Base-by-base conservation (phyloP, 2,113 vertebrate genomes). In the Callionymus lyra region DNA sequence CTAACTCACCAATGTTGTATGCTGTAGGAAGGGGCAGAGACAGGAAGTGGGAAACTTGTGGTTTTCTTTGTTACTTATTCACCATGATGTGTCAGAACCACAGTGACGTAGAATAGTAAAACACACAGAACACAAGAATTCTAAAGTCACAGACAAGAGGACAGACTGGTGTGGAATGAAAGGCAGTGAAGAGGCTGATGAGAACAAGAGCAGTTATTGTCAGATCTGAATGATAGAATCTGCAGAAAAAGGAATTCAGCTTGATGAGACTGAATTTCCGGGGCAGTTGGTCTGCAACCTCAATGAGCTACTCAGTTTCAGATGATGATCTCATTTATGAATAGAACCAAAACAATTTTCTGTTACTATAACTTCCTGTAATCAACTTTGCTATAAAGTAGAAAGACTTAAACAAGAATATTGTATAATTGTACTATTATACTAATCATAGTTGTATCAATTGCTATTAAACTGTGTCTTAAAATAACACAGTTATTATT, bases 141-240 rank as follows among this genome's bases (percentile, higher is more conserved):
- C 11, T 10, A 40, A 1, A 16, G 34, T 65, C 63, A 69, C 44
- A 47, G n/a, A 32, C 51, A 58, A 34, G 14, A 37, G 42, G 51
- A 64, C 32, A 43, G 41, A 49, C 59, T 34, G 41, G 35, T 34
- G 49, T 34, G 34, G 68, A 34, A 46, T 44, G 49, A 53, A n/a
- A n/a, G 56, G 50, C 36, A 49, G 59, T 67, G 44, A n/a, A n/a
- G 50, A 53, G 16, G 41, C 14, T 32, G 32, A 38, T 6, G 41
- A 42, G 27, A 74, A 61, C 41, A 58, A 47, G 34, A 41, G 52
- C 52, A 36, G 45, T 74, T 74, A 58, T 82, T 65, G 12, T 27
- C 10, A 40, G 52, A 51, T 12, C 36, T 47, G 41, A 61, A 32
- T 70, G 74, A 82, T 68, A 59, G 54, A 68, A 61, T 74, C 47